Conservation (phyloP, 2,797 vertebrate species). For the Microchirus variegatus region DNA sequence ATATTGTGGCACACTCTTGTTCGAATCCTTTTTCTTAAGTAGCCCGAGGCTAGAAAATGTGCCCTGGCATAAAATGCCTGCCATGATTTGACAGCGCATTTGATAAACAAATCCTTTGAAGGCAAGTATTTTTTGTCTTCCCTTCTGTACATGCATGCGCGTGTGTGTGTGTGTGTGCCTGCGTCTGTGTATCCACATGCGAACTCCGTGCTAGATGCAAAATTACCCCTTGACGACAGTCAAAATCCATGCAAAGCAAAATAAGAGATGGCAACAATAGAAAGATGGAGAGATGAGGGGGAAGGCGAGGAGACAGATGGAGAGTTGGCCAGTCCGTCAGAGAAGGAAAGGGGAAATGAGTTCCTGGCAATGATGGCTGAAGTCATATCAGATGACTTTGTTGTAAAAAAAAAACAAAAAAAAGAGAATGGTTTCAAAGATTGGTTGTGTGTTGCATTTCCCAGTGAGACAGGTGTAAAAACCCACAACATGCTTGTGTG, state of each 20-base stretch:
- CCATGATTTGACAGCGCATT: conserved; percentile 81
- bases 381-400: conserved; percentile 51
- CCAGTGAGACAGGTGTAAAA: conserved; percentile 31
- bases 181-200: conserved; percentile 33
- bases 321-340: conserved; percentile 66
- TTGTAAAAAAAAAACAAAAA: conserved; percentile 37
- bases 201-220: conserved; percentile 75
- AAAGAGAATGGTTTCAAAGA: conserved; percentile 28
- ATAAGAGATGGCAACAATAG: conserved; percentile 78
- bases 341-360: conserved; percentile 55
- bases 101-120: conserved; percentile 81
- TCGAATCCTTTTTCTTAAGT: conserved; percentile 50
- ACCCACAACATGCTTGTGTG: conserved; percentile 22
- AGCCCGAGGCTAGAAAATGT: conserved; percentile 65
- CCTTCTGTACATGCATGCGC: conserved; percentile 33
- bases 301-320: conserved; percentile 63
- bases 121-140: conserved; percentile 53
- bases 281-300: conserved; percentile 39
- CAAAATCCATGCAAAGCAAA: conserved; percentile 85
- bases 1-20: conserved; percentile 50
- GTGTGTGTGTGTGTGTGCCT: conserved; percentile 3
- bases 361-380: conserved; percentile 60
- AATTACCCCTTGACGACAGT: conserved; percentile 80
- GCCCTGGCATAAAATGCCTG: conserved; percentile 70
- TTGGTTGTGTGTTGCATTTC: conserved; percentile 31